Evolutionary conservation across 2,113 vertebrate species (phyloP), one percentile per base, ranked within the genome.

Genomic region (Elanus axillaris): DNA sequence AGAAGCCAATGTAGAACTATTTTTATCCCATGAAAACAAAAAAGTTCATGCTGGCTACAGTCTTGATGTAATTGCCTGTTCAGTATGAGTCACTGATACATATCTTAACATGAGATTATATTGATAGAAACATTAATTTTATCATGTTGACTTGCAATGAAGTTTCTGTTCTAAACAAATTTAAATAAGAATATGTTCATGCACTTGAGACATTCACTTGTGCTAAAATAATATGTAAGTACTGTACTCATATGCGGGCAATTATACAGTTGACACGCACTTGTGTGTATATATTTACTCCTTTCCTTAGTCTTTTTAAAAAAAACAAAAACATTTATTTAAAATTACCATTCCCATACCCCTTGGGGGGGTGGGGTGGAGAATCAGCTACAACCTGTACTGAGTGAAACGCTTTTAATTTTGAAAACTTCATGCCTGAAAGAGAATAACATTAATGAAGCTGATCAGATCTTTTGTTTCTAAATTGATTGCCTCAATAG

Each of bases 381-480:
- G 27, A 27, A 29, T 52, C 73, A 59, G 47, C 76, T 78, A 32
- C 48, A 92, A 75, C 43, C 56, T 85, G 21, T 93, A 62, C 74
- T 38, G 62, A 96, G 63, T 52, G 53, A 95, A 95, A 91, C 13
- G 77, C 92, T 96, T 93, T 91, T 94, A 88, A 93, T 95, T 95
- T 94, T 78, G n/a, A 94, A 93, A 95, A 89, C 58, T 90, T 89
- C 66, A 48, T 72, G 71, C 89, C 78, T 91, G 84, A 89, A 90
- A 94, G 91, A 94, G 78, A 81, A 56, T 84, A 50, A 36, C 40
- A 78, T 88, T 93, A 97, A 96, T 90, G 88, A 80, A 89, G 90
- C 88, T 95, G 93, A 96, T 97, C 88, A 73, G 93, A 76, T 76
- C 79, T 95, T 97, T 93, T 95, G 93, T 91, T 95, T 90, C 83